Base-by-base conservation (phyloP, 2,113 vertebrate genomes). In the Typhlomys cinereus region DNA sequence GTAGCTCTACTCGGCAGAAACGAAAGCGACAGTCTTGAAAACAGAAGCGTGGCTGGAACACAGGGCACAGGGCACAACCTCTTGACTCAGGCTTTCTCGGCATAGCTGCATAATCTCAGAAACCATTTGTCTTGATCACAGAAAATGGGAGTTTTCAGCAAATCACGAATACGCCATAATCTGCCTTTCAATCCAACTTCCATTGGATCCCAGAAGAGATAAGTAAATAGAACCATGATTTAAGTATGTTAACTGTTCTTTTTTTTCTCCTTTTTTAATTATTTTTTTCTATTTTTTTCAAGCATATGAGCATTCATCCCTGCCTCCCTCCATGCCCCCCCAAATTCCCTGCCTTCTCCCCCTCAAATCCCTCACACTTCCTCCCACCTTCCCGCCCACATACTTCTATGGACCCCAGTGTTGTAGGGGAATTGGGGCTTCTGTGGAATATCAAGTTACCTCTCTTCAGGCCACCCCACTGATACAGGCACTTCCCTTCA, bases 151-250 rank as follows among this genome's bases (percentile, higher is more conserved):
- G 83, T 83, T 86, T 89, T 94, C 94, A 90, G 62, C 75, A 90
- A 92, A 79, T 41, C 52, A 25, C 85, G 25, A 64, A 4, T 64
- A 59, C 14, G 15, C 39, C 64, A 36, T 85, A 85, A 80, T 93
- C 75, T 88, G 31, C 39, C 91, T 93, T 64, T 44, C 79, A 91
- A 59, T 73, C 69, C 74, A 74, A 70, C n/a, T 90, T 87, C 92
- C 95, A 90, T 64, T 93, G 71, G 79, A 82, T 94, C 88, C 46
- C 74, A 88, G 83, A 88, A 90, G 6, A 90, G 64, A 91, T 80
- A 89, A 36, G 25, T 46, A 94, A 89, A 50, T 39, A 88, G n/a
- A 85, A 66, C 39, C 31, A 41, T 70, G 61, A 75, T 82, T 88
- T 31, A 79, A 83, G 10, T 78, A 82, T 54, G 9, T 50, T 66